These are phyloP conservation scores for Lordiphosa andalusiaca DNA, from an alignment of 2,888 invertebrate species.

Conservation along the genomic window DNA sequence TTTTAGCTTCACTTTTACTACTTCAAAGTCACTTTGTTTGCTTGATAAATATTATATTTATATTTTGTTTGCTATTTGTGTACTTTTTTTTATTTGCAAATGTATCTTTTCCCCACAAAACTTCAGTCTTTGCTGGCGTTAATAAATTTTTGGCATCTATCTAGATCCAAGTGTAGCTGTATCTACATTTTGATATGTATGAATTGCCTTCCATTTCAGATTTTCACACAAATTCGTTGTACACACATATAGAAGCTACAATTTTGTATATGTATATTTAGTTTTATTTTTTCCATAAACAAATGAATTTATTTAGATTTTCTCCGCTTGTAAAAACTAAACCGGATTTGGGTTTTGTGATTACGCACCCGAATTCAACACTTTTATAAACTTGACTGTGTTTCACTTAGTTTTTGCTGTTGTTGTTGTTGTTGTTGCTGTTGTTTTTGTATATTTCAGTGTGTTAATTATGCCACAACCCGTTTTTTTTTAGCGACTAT, in stretches of 20 bases:
- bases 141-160: slow-evolving; percentile 3
- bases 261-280: slow-evolving; percentile 28
- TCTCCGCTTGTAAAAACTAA: slow-evolving; percentile 23
- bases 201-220: slow-evolving; percentile 36
- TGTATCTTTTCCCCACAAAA: background rate
- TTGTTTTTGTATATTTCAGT: slow-evolving; percentile 1
- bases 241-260: background rate
- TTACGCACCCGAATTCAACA: slow-evolving; percentile 56
- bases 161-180: slow-evolving; percentile 11
- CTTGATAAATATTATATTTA: too few relatives aligned
- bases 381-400: slow-evolving; percentile 27
- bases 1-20: too few relatives aligned
- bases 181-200: slow-evolving; percentile 25
- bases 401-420: slow-evolving; percentile 17
- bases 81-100: background rate
- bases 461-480: slow-evolving; percentile 18
- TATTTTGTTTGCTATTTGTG: background rate
- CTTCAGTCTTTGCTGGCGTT: too few relatives aligned
- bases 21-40: too few relatives aligned
- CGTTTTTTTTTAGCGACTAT: slow-evolving; percentile 32
- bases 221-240: slow-evolving; percentile 17
- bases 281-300: slow-evolving; percentile 7
- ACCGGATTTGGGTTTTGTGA: slow-evolving; percentile 30
- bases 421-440: slow-evolving; percentile 7
- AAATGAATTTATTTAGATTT: slow-evolving; percentile 21